Evolutionary conservation across 2,797 vertebrate genomes (phyloP), one percentile per base, ranked within the genome.

Genomic region (Gadopsis bispinosus): DNA sequence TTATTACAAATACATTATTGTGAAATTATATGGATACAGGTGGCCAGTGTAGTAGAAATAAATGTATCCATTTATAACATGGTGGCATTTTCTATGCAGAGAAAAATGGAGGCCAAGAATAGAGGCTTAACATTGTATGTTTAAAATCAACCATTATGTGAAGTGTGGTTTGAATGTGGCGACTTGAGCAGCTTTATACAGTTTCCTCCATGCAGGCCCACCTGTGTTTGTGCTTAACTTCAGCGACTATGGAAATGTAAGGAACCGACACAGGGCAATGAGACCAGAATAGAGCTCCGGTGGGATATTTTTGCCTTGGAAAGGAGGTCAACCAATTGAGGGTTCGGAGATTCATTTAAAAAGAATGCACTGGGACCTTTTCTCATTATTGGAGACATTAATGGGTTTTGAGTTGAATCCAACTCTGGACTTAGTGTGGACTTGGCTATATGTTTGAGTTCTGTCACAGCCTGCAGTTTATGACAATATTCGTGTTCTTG

Each of bases 311-410:
- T 75, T 82, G 79, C 69, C 14, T 62, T 72, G 37, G 73, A 92
- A 94, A 94, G 72, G 87, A 91, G 94, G 93, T 86, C 90, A 86
- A 48, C 66, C 84, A 88, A 80, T 84, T 80, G 76, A 84, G 88
- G 64, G 83, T 88, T 88, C 79, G 66, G 72, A 87, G 77, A 85
- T 91, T 92, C 88, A 92, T 93, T 89, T 90, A 73, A 75, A 84
- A 89, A 86, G 84, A 73, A 87, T 73, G 90, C 79, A 41, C 74
- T 84, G 91, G 92, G 94, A 86, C 87, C 9, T 29, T 88, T 75
- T 81, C 80, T 91, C 87, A 91, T 94, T 89, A 93, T 84, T 75
- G 56, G 71, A 82, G 80, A 87, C 83, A 88, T 79, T 87, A 89
- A 91, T 93, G 80, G 70, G 65, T 73, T 85, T 75, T 26, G 31